Base-by-base conservation (phyloP, 2,888 invertebrate species). In the Polyploca ridens region DNA sequence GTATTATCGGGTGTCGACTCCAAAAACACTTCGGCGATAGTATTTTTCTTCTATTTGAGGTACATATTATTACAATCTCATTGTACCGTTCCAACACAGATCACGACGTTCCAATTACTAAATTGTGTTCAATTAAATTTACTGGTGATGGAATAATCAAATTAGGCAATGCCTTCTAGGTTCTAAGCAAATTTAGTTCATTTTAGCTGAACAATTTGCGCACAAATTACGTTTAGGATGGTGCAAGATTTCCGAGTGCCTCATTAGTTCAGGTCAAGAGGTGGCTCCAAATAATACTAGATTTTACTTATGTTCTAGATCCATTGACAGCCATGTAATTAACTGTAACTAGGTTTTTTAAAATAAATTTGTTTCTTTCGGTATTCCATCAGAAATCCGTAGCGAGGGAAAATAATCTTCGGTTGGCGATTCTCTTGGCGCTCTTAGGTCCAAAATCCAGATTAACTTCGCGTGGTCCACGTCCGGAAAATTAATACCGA, bases 231-330 rank as follows among this genome's bases (percentile, higher is more conserved):
- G 19, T 61, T 19, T 27, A 1, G 54, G 61, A 61, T 61, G 61
- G 41, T 27, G 61, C 61, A 61, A 61, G 41, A 3, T 19, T 19
- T 54, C 5, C n/a, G 46, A 46, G 54, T 54, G 3, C 27, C 41
- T 44, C 61, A 61, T 61, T 61, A 61, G 61, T 27, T 19, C 61
- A 27, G 61, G 61, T 44, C 61, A 35, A 7, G 61, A 61, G 44
- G 61, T 41, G 61, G n/a, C 54, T 16, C 19, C n/a, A 6, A 19
- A 13, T 19, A 19, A 13, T 27, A 61, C 44, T 44, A n/a, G 4
- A 1, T 5, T 59, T 35, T 59, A n/a, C 41, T 41, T 38, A 59
- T 16, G 2, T 38, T 38, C 38, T 44, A 61, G 35, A 60, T 60
- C 11, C 41, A 61, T 54, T 54, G 16, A 46, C 7, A 46, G 44